Evolutionary conservation across 2,113 vertebrate genomes (phyloP).

Genomic region (Phaethon lepturus): DNA sequence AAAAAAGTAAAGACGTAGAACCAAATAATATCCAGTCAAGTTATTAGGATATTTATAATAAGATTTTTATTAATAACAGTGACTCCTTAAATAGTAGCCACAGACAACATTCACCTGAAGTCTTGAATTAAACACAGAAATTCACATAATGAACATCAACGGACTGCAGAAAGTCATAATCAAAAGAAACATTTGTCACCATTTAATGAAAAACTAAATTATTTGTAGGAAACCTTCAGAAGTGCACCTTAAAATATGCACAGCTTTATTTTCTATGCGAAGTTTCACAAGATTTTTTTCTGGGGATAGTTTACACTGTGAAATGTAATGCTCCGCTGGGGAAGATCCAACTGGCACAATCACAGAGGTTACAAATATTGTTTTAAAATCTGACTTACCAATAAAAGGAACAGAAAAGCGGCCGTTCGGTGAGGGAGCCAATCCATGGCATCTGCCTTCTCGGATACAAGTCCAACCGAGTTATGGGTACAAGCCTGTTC

Average conservation of each 20-base stretch:
- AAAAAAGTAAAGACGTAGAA: not conserved
- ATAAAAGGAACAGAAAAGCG: conserved; percentile 71
- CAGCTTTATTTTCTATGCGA: not conserved
- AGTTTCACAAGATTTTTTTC: not conserved
- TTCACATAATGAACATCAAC: not conserved
- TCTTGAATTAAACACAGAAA: not conserved
- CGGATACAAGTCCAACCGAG: conserved; percentile 42
- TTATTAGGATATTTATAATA: not conserved
- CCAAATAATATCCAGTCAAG: not conserved
- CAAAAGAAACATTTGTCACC: not conserved
- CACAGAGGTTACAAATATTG: not conserved
- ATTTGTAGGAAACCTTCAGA: not conserved
- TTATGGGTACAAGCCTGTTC: conserved; percentile 36
- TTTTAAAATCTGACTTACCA: conserved; percentile 75
- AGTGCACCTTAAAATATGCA: conserved; percentile 26
- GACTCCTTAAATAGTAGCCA: not conserved
- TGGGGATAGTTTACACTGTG: not conserved
- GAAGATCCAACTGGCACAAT: not conserved
- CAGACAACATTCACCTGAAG: not conserved
- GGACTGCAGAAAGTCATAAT: not conserved
- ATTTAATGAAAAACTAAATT: not conserved
- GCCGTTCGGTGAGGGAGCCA: conserved; percentile 76
- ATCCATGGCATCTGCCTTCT: conserved; percentile 75
- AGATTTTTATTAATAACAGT: not conserved
- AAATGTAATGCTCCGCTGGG: not conserved